Evolutionary conservation across 2,888 invertebrate species (phyloP).

Genomic region (Drosophila heteroneura): DNA sequence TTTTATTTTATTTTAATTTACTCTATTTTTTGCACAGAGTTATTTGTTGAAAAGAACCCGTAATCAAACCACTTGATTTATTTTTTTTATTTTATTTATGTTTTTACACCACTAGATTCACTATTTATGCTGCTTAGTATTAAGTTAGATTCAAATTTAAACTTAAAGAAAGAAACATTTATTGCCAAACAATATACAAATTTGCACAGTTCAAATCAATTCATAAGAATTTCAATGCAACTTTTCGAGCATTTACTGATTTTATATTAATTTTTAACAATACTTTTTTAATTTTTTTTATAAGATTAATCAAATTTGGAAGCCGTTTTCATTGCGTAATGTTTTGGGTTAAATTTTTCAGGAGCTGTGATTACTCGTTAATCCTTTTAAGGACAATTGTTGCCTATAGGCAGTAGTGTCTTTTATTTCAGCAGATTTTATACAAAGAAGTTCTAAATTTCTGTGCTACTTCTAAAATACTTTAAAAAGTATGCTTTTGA

Average conservation of each 20-base stretch:
- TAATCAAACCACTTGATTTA: not conserved
- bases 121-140: not conserved
- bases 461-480: not conserved
- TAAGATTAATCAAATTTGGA: not conserved
- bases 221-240: not conserved
- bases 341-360: not conserved
- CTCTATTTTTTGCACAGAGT: not conserved
- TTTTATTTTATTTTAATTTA: conserved; percentile 1
- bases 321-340: not conserved
- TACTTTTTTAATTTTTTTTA: not conserved
- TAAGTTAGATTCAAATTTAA: not conserved
- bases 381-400: not conserved
- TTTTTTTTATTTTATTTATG: not conserved
- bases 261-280: not conserved
- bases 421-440: not conserved
- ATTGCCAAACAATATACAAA: not conserved
- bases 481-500: not conserved
- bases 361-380: not conserved
- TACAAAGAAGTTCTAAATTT: not conserved
- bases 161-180: not conserved
- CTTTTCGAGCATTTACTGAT: not conserved
- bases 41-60: not conserved
- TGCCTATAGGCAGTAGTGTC: no score
- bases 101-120: not conserved
- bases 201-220: not conserved